Evolutionary conservation across 2,113 vertebrate genomes (phyloP).

Genomic region (Malurus elegans): DNA sequence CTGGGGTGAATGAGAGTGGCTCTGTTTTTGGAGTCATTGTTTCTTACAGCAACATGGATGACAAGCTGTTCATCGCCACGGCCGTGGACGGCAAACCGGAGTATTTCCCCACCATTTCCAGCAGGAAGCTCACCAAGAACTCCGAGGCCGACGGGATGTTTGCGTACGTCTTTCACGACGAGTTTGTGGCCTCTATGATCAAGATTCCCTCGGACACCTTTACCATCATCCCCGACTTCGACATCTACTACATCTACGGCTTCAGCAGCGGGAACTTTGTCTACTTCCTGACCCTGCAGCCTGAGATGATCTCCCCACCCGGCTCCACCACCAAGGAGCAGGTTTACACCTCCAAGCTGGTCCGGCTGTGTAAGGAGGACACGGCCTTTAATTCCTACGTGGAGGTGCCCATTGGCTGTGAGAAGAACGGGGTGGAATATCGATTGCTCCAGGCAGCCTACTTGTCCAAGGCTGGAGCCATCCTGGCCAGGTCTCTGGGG

Average conservation of each 20-base stretch:
- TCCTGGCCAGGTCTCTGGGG: slow-evolving; percentile 84
- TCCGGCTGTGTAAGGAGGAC: slow-evolving; percentile 94
- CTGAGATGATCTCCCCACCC: slow-evolving; percentile 92
- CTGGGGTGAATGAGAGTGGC: slow-evolving; percentile 94
- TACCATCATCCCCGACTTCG: slow-evolving; percentile 95
- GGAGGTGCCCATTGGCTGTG: slow-evolving; percentile 94
- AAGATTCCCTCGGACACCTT: slow-evolving; percentile 98
- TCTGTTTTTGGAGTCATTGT: slow-evolving; percentile 97
- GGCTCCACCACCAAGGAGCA: slow-evolving; percentile 92
- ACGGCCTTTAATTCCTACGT: slow-evolving; percentile 97
- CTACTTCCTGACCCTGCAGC: slow-evolving; percentile 95
- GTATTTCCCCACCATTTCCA: slow-evolving; percentile 98
- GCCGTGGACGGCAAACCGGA: slow-evolving; percentile 96
- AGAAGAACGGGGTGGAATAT: slow-evolving; percentile 91
- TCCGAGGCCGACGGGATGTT: slow-evolving; percentile 98
- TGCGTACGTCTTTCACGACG: slow-evolving; percentile 95
- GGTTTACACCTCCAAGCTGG: slow-evolving; percentile 97
- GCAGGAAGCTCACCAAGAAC: slow-evolving; percentile 92
- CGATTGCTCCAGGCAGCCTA: slow-evolving; percentile 93
- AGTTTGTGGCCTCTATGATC: slow-evolving; percentile 98
- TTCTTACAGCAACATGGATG: slow-evolving; percentile 89
- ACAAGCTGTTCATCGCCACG: slow-evolving; percentile 95
- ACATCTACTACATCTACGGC: slow-evolving; percentile 98
- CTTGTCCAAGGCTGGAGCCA: slow-evolving; percentile 89
- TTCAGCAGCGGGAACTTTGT: slow-evolving; percentile 97